These are phyloP conservation scores for Barypeithes pellucidus DNA, from an alignment of 2,888 invertebrate species.

Conservation along the genomic window DNA sequence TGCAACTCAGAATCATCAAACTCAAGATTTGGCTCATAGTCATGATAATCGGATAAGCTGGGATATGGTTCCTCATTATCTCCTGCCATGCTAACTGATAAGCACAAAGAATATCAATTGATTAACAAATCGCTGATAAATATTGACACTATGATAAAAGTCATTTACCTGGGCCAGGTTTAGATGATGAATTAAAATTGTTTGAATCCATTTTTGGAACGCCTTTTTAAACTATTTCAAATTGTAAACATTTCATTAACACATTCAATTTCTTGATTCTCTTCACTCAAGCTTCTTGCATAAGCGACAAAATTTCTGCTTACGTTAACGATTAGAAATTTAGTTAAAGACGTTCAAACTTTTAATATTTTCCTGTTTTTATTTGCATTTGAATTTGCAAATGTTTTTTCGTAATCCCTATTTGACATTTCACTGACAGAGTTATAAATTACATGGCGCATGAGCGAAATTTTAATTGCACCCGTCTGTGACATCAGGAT, in stretches of 20 bases:
- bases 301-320: conserved; percentile 10
- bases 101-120: conserved; percentile 19
- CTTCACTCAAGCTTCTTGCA: conserved; percentile 11
- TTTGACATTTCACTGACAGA: conserved; percentile 21
- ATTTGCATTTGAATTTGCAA: conserved; percentile 10
- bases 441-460: no score
- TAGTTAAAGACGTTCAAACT: neutral
- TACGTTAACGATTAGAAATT: conserved; percentile 11
- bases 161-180: conserved; percentile 54
- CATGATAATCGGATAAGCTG: conserved; percentile 92
- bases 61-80: conserved; percentile 82
- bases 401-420: conserved; percentile 15
- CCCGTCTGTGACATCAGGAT: neutral
- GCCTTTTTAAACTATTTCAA: conserved; percentile 28
- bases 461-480: neutral
- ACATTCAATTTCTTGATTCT: conserved; percentile 37
- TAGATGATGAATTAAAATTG: conserved; percentile 53
- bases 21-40: conserved; percentile 95
- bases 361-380: conserved; percentile 14
- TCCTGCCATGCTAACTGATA: conserved; percentile 57
- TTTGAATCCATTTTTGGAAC: conserved; percentile 52
- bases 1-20: conserved; percentile 95
- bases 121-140: conserved; percentile 3
- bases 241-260: conserved; percentile 47
- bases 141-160: conserved; percentile 17